phyloP scores from a whole-genome alignment of 2,113 vertebrate genomes.

The Rhynchopsitta pachyrhyncha region DNA sequence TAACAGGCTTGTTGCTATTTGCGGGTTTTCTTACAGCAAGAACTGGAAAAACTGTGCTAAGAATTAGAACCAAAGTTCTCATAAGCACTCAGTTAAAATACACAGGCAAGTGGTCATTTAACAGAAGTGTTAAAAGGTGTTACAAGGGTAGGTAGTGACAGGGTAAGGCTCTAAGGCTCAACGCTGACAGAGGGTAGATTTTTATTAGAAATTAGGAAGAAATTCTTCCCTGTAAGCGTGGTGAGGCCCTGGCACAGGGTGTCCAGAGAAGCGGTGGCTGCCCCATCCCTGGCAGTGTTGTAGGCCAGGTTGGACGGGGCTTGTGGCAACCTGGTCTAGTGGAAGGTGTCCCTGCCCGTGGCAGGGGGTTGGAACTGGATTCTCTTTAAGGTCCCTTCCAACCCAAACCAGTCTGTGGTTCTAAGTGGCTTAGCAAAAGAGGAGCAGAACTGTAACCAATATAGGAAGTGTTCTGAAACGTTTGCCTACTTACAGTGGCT shows the following conservation, averaged over 20 bases:
- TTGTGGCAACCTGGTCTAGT: background rate
- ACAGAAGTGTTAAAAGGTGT: background rate
- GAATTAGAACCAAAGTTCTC: background rate
- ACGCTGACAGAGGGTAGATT: background rate
- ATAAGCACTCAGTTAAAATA: background rate
- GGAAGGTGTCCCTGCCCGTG: background rate
- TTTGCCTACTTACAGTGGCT: background rate
- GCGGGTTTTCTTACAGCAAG: background rate
- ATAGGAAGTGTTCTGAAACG: background rate
- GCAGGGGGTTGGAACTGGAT: background rate
- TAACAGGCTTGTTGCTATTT: background rate
- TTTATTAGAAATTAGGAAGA: background rate
- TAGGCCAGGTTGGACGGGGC: background rate
- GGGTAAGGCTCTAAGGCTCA: background rate
- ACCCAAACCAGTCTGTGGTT: background rate
- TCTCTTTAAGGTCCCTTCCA: background rate
- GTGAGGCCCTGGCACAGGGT: accelerated
- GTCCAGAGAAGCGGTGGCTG: background rate
- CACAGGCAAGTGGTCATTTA: background rate
- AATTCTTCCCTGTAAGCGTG: background rate
- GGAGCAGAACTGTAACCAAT: background rate
- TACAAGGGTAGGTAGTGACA: background rate
- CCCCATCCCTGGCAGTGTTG: background rate
- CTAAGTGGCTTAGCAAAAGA: background rate
- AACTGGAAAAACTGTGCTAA: background rate